phyloP scores from a whole-genome alignment of 2,797 vertebrate species.

The Lacerta viridis region DNA sequence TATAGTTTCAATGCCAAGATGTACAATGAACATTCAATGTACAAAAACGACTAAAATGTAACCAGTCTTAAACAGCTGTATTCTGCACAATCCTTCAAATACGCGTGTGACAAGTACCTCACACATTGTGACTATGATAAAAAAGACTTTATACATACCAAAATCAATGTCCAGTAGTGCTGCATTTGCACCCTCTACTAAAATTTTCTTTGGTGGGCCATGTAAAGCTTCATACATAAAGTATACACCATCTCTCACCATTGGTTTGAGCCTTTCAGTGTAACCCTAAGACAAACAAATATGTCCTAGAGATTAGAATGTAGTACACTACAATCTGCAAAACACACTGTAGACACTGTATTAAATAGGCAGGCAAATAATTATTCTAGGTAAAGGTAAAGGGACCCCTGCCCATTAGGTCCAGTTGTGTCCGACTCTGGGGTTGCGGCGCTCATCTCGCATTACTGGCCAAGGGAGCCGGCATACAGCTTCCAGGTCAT shows the following conservation, averaged over 20 bases:
- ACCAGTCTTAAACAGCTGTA: neutral
- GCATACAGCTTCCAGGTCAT: too few species aligned
- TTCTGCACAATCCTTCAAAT: too few species aligned
- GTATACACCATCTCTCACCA: conserved; percentile 97
- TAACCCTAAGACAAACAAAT: conserved; percentile 83
- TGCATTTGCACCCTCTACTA: conserved; percentile 98
- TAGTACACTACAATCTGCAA: neutral
- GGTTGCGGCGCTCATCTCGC: too few species aligned
- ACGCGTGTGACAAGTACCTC: neutral
- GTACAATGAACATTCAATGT: neutral
- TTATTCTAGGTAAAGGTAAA: neutral
- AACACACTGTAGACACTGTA: conserved; percentile 26
- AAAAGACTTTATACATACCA: conserved; percentile 84
- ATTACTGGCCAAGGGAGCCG: too few species aligned
- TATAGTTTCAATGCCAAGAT: neutral
- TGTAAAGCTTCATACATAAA: conserved; percentile 97
- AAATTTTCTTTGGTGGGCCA: conserved; percentile 93
- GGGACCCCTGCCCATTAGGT: too few species aligned
- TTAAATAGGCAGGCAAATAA: conserved; percentile 31
- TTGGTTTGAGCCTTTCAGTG: conserved; percentile 93
- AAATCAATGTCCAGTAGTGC: conserved; percentile 98
- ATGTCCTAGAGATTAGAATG: conserved; percentile 22
- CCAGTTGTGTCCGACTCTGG: too few species aligned
- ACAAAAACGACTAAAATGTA: neutral
- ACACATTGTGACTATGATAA: neutral